These are phyloP conservation scores for Dolichotis patagonum DNA, from an alignment of 2,113 vertebrate species.

Conservation along the genomic window DNA sequence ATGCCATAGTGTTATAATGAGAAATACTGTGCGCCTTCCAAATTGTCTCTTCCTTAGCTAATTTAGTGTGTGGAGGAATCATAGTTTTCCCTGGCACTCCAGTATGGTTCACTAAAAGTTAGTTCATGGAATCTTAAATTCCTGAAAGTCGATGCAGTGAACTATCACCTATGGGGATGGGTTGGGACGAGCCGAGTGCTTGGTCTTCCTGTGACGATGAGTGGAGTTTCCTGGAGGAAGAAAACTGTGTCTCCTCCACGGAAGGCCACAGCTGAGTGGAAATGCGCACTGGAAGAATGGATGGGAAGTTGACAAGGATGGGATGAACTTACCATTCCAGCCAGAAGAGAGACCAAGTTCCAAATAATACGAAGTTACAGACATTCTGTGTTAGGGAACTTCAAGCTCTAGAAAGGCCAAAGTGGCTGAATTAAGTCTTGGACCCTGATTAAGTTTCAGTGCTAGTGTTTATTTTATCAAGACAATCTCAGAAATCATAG, in stretches of 20 bases:
- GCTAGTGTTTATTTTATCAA: not conserved
- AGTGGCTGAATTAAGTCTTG: not conserved
- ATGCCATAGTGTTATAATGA: not conserved
- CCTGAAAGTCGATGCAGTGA: too few species aligned
- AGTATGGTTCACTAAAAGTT: not conserved
- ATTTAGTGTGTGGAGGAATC: not conserved
- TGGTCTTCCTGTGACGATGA: not conserved
- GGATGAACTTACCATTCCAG: not conserved
- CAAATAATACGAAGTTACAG: not conserved
- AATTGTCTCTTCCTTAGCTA: not conserved
- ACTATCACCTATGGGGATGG: not conserved
- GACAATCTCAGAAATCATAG: not conserved
- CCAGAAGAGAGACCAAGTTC: not conserved
- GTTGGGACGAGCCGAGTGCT: not conserved
- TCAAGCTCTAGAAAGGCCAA: not conserved
- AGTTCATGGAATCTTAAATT: not conserved
- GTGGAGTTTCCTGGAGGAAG: not conserved
- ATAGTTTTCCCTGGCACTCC: not conserved
- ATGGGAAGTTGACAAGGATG: not conserved
- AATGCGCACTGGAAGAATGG: not conserved
- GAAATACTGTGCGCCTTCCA: rapidly evolving
- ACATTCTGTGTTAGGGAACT: not conserved
- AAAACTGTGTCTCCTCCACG: not conserved
- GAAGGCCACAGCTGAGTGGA: rapidly evolving
- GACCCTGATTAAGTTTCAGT: not conserved